Conservation (phyloP, 2,888 invertebrate species). For the Diabrotica balteata region DNA sequence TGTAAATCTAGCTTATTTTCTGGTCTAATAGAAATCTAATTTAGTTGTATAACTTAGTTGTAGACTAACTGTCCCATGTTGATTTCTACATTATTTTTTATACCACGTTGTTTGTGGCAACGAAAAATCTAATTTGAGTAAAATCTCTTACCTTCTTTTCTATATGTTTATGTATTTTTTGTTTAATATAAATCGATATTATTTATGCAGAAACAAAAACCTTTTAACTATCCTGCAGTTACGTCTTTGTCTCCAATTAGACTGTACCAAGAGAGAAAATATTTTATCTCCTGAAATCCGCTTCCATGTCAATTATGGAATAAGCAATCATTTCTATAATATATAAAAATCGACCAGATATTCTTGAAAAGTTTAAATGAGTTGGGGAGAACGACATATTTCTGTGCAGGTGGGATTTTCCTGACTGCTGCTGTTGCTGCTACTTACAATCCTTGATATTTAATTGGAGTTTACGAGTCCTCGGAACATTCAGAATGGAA, state of each 20-base stretch:
- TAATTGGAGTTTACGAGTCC: constrained; percentile 47
- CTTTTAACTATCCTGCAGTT: background rate
- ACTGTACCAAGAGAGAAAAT: constrained; percentile 12
- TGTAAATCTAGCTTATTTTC: no score
- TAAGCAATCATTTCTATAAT: constrained; percentile 48
- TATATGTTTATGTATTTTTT: no score
- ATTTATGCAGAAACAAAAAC: no score
- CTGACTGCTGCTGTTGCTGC: constrained; percentile 11
- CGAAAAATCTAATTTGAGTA: no score
- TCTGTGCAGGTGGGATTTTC: constrained; percentile 31
- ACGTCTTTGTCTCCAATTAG: constrained; percentile 19
- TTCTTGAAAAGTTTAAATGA: constrained; percentile 54
- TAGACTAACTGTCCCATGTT: no score
- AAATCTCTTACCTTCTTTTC: no score
- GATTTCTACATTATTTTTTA: no score
- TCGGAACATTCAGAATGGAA: constrained; percentile 5
- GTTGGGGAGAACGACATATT: constrained; percentile 47
- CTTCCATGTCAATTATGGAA: constrained; percentile 49
- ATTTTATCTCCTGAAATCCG: constrained; percentile 45
- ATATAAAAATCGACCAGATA: constrained; percentile 52
- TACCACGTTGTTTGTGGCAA: no score
- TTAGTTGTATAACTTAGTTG: no score
- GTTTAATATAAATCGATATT: no score
- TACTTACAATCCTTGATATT: constrained; percentile 42
- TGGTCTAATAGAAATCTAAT: no score